Base-by-base conservation (phyloP, 2,113 vertebrate species). In the Podocnemis expansa region DNA sequence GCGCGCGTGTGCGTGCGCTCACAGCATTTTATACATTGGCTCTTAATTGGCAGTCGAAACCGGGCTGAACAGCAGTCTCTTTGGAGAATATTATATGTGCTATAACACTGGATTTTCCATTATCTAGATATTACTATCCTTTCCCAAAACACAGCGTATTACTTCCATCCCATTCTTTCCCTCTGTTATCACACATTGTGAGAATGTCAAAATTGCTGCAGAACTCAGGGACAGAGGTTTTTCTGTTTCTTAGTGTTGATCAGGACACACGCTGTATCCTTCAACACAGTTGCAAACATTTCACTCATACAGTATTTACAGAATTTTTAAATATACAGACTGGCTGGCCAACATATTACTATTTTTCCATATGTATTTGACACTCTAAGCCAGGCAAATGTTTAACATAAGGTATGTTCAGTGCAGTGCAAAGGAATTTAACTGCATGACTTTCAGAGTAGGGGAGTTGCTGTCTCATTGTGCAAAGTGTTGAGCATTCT, bases 371-470 rank as follows among this genome's bases (percentile, higher is more conserved):
- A 17, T 10, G 0, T 93, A 43, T 93, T 94, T 89, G 85, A 41
- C 52, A 11, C n/a, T 82, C 5, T 90, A 82, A 89, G 58, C 49
- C 78, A 58, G n/a, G 82, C 47, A 60, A 82, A 80, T 47, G 24
- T 87, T 89, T 90, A 80, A 90, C 70, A 41, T 83, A 89, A 91
- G 76, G 45, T 83, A 87, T 81, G 52, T 54, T 43, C 16, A 63
- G 51, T 90, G 84, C 85, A 43, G 80, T 58, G 86, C 87, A 83
- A 63, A 86, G 94, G 93, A 93, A 96, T 96, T 94, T 67, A 96
- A 93, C 89, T 76, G 52, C 5, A 52, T 58, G 22, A 56, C 90
- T 91, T 93, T 76, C 10, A 45, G 58, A 93, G 54, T 38, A 80
- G 58, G 82, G 80, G 82, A 96, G 52, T 34, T 89, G 88, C 41